A percentile compares a stretch with the other conserved stretches of the same genome.
Conservation (phyloP, 2,113 vertebrate genomes). For the Pristiophorus japonicus region DNA sequence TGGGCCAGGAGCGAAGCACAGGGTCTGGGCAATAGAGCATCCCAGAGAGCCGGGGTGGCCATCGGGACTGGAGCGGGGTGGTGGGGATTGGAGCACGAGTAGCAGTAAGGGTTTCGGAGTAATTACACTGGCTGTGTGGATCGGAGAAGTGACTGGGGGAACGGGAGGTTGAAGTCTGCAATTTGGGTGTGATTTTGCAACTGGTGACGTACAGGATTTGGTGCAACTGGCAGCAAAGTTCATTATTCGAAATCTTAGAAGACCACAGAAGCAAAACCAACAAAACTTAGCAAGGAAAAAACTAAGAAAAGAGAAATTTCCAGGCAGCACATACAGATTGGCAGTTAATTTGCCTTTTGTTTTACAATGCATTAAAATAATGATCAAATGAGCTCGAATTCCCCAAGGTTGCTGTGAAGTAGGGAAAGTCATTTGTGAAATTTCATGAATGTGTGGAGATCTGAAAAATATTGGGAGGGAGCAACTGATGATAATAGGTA, state of each 20-base stretch:
- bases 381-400: background rate
- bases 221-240: background rate
- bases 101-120: background rate
- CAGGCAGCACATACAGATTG: background rate
- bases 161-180: background rate
- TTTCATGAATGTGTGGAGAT: background rate
- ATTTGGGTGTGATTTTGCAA: background rate
- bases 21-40: background rate
- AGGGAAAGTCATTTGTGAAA: background rate
- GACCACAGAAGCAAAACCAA: background rate
- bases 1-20: background rate
- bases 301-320: background rate
- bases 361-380: background rate
- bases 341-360: background rate
- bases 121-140: background rate
- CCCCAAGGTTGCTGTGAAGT: background rate
- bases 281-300: background rate
- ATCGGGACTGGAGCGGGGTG: no score
- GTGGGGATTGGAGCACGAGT: no score
- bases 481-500: background rate
- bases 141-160: background rate
- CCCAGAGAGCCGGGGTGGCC: no score
- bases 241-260: background rate
- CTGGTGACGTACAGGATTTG: background rate
- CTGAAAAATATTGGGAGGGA: background rate